phyloP scores from a whole-genome alignment of 2,113 vertebrate species.

The Saimiri boliviensis region DNA sequence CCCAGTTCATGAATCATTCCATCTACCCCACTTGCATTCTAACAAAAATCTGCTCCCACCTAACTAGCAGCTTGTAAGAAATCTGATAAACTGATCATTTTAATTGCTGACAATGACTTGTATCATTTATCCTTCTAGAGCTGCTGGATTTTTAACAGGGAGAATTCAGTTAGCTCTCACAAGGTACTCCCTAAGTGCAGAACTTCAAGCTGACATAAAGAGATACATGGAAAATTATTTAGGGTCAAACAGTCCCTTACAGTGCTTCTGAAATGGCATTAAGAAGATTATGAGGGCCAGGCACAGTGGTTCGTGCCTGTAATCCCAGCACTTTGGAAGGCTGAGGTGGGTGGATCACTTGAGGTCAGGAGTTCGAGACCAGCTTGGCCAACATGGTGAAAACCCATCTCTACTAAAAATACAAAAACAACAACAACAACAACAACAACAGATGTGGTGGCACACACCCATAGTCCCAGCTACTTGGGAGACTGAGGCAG shows the following conservation, averaged over 20 bases:
- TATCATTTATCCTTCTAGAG: not conserved
- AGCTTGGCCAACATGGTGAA: no score
- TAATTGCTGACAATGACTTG: not conserved
- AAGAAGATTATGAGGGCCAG: no score
- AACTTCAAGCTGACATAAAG: not conserved
- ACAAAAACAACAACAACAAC: no score
- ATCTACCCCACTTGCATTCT: not conserved
- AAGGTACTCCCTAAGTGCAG: not conserved
- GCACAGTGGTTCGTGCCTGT: no score
- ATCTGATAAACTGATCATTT: not conserved
- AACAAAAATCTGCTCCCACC: not conserved
- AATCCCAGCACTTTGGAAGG: no score
- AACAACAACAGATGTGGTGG: no score
- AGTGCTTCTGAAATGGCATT: not conserved
- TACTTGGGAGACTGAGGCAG: no score
- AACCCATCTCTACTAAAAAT: no score
- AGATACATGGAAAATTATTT: not conserved
- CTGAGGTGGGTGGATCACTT: no score
- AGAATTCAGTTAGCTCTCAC: not conserved
- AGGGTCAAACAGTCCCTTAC: not conserved
- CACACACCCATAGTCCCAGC: no score
- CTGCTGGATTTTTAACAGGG: not conserved
- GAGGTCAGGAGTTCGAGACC: no score
- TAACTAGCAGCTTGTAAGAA: not conserved
- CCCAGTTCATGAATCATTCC: fast-evolving